phyloP scores from a whole-genome alignment of 2,113 vertebrate species.

The Charadrius vociferus region DNA sequence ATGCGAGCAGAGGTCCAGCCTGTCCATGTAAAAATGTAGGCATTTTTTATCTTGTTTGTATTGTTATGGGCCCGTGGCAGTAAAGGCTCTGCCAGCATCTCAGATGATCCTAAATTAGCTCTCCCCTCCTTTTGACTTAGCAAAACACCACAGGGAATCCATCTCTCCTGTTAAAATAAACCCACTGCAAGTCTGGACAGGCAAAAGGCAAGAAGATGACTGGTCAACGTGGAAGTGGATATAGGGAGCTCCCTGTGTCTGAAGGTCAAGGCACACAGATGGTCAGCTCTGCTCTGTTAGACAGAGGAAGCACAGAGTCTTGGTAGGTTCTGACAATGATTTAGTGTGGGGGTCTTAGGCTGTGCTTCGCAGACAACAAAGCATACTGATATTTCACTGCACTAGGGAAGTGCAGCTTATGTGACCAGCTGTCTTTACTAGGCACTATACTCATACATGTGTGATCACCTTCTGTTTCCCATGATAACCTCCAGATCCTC shows the following conservation, averaged over 20 bases:
- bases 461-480: background rate
- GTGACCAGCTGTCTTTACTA: background rate
- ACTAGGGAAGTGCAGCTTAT: background rate
- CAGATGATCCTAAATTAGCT: background rate
- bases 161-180: background rate
- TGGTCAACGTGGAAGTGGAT: background rate
- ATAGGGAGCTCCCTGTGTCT: background rate
- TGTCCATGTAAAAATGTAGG: background rate
- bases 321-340: background rate
- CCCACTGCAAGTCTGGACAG: background rate
- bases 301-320: background rate
- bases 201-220: background rate
- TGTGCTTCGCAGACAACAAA: background rate
- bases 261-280: background rate
- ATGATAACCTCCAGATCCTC: background rate
- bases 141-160: background rate
- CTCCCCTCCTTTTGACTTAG: background rate
- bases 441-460: rapidly evolving
- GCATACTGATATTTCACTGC: background rate
- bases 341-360: background rate
- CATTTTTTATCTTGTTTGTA: background rate
- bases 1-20: background rate
- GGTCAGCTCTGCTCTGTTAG: background rate
- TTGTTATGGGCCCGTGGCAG: background rate
- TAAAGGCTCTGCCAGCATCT: background rate